Percentiles rank a stretch among this genome's conserved stretches.
phyloP scores from a whole-genome alignment of 2,888 invertebrate genomes.

The Drosophila incognita region DNA sequence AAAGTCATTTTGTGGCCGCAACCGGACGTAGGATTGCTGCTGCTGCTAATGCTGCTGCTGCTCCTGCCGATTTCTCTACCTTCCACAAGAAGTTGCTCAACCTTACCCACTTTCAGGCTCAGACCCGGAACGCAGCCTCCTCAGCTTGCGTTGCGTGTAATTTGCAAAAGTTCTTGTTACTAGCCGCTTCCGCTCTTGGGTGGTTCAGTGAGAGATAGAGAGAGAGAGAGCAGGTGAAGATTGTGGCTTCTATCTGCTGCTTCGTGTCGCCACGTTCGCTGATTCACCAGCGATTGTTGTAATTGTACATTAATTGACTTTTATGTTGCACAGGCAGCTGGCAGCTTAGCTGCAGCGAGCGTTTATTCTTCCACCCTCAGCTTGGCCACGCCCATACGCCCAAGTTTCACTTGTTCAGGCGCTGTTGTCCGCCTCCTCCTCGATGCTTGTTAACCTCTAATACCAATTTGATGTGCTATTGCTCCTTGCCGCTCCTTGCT shows the following conservation, averaged over 20 bases:
- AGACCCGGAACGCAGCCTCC: constrained; percentile 34
- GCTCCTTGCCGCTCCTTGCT: constrained; percentile 21
- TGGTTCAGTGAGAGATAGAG: neutral
- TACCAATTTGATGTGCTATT: constrained; percentile 68
- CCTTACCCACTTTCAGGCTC: neutral
- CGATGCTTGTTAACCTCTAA: constrained; percentile 67
- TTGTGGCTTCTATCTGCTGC: constrained; percentile 5
- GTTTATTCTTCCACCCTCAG: constrained; percentile 12
- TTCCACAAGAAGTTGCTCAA: constrained; percentile 1
- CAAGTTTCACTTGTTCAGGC: constrained; percentile 36
- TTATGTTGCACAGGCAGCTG: constrained; percentile 49
- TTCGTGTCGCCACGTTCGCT: constrained; percentile 34
- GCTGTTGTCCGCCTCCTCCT: constrained; percentile 19
- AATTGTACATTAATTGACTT: constrained; percentile 79
- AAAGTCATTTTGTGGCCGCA: constrained; percentile 78
- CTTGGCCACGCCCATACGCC: constrained; percentile 42
- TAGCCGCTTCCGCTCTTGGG: constrained; percentile 34
- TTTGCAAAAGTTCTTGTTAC: constrained; percentile 53
- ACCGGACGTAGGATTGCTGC: constrained; percentile 27
- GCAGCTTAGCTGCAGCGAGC: constrained; percentile 13
- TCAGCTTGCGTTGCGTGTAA: constrained; percentile 65
- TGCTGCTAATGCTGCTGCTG: neutral
- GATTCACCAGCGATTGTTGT: constrained; percentile 46
- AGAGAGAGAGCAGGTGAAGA: neutral
- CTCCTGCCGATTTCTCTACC: neutral